These are phyloP conservation scores for Thinocorus orbignyianus DNA, from an alignment of 2,113 vertebrate species.

Conservation along the genomic window DNA sequence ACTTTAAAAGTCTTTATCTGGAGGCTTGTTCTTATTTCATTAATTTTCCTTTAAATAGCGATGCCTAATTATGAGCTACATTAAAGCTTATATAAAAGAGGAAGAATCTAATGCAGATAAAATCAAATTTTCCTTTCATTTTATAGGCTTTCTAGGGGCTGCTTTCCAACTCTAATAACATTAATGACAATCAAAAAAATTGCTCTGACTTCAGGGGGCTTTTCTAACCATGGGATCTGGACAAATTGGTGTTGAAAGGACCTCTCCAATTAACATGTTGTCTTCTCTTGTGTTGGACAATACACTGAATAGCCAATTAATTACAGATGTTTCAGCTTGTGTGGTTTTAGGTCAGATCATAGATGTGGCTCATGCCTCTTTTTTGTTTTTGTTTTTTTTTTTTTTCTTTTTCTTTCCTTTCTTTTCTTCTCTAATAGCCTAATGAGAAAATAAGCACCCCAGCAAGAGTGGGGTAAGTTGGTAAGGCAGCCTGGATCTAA, in stretches of 20 bases:
- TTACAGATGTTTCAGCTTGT: not conserved
- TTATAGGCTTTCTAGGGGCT: not conserved
- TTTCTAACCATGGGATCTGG: not conserved
- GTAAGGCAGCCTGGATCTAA: not conserved
- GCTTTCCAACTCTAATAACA: conserved; percentile 7
- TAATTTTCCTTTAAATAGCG: not conserved
- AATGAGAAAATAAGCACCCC: not conserved
- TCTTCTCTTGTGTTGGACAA: not conserved
- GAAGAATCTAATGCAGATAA: not conserved
- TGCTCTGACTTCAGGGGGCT: not conserved
- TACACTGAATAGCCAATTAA: not conserved
- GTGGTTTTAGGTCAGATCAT: conserved; percentile 1
- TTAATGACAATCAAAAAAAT: not conserved
- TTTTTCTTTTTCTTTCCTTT: too few species aligned
- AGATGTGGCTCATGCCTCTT: not conserved
- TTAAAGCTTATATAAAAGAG: conserved; percentile 8
- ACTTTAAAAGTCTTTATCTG: not conserved
- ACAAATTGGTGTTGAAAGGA: conserved; percentile 28
- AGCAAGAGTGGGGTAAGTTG: not conserved
- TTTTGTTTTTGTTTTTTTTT: not conserved
- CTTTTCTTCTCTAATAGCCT: not conserved
- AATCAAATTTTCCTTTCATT: conserved; percentile 21
- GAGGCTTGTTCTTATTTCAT: conserved; percentile 27
- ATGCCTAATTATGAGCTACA: conserved; percentile 19
- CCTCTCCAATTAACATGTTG: not conserved